phyloP scores from a whole-genome alignment of 2,113 vertebrate species.

The Chamaetylas fuelleborni region DNA sequence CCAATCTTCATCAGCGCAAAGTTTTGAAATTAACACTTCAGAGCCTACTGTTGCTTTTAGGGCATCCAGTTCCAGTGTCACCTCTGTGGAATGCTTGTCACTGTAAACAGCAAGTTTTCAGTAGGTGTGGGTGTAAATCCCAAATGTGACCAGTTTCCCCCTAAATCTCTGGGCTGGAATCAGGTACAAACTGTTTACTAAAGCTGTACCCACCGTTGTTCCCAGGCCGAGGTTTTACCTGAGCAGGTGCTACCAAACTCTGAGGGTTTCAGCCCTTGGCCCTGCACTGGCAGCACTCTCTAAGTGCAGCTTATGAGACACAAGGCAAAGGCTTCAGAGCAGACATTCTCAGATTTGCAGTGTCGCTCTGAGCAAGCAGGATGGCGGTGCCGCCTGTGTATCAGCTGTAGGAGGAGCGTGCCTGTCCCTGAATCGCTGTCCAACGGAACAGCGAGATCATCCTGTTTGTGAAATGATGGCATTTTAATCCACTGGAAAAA shows the following conservation, averaged over 20 bases:
- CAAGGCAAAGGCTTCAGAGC: background rate
- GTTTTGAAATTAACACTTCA: background rate
- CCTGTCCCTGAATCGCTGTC: background rate
- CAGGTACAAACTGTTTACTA: background rate
- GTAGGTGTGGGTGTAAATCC: background rate
- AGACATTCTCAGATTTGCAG: background rate
- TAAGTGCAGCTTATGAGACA: background rate
- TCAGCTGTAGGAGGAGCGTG: background rate
- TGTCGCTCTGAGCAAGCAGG: background rate
- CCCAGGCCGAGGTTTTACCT: background rate
- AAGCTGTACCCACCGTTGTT: background rate
- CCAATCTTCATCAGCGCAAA: background rate
- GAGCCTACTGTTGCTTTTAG: background rate
- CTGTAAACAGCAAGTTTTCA: background rate
- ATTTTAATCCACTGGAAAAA: constrained; percentile 38
- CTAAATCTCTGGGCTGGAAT: background rate
- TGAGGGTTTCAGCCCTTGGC: background rate
- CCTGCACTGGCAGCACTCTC: background rate
- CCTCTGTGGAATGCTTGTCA: background rate
- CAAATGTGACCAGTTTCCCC: background rate
- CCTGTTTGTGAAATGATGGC: constrained; percentile 35
- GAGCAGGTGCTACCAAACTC: background rate
- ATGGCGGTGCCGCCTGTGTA: background rate
- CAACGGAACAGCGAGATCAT: background rate
- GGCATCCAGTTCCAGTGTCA: background rate